These are phyloP conservation scores for Chrysolina americana DNA, from an alignment of 2,888 invertebrate genomes.

Conservation along the genomic window DNA sequence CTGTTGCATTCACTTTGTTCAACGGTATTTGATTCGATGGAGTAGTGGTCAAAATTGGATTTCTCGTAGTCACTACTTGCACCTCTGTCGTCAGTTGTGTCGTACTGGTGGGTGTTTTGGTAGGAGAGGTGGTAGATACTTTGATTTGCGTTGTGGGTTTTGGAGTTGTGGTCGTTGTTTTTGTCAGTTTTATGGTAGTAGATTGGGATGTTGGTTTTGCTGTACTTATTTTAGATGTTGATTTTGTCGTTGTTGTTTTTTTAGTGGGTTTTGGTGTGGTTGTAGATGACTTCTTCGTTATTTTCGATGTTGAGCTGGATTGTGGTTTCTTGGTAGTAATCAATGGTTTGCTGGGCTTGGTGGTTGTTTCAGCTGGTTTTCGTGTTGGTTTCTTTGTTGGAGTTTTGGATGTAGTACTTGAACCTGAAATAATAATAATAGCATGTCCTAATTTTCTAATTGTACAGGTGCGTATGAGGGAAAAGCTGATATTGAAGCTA, in stretches of 20 bases:
- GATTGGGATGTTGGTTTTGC: conserved; percentile 52
- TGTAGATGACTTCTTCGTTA: conserved; percentile 55
- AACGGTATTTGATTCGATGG: conserved; percentile 54
- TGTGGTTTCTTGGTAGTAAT: conserved; percentile 52
- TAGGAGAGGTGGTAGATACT: conserved; percentile 47
- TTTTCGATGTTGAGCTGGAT: conserved; percentile 55
- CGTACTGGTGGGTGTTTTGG: conserved; percentile 53
- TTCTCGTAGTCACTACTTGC: background rate
- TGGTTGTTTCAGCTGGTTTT: conserved; percentile 54
- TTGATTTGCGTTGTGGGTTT: conserved; percentile 58
- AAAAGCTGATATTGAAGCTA: too few relatives aligned
- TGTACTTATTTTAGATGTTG: conserved; percentile 29
- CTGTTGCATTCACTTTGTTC: conserved; percentile 53
- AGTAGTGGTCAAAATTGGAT: conserved; percentile 51
- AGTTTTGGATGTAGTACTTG: conserved; percentile 57
- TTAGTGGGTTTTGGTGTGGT: conserved; percentile 57
- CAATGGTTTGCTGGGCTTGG: conserved; percentile 53
- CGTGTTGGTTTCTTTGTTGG: conserved; percentile 58
- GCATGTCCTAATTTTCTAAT: too few relatives aligned
- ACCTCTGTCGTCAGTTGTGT: conserved; percentile 48
- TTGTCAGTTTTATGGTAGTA: conserved; percentile 47
- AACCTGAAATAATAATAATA: conserved; percentile 7
- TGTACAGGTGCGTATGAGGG: too few relatives aligned
- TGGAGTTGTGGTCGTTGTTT: conserved; percentile 39
- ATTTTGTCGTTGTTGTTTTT: conserved; percentile 56